phyloP scores from a whole-genome alignment of 2,888 invertebrate species.

The Glaucopsyche alexis region DNA sequence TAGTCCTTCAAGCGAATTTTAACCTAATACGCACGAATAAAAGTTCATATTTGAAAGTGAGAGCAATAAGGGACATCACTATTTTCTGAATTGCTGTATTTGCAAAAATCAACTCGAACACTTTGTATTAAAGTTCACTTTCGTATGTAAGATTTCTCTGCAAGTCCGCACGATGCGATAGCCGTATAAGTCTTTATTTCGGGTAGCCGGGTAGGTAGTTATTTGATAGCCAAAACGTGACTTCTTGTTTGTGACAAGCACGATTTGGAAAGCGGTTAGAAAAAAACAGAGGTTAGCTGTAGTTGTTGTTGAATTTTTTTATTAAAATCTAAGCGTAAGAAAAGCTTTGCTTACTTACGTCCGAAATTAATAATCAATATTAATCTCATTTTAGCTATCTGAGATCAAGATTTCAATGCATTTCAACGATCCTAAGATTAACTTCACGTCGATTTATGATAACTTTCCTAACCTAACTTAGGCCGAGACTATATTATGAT shows the following conservation, averaged over 20 bases:
- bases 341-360: too few species aligned
- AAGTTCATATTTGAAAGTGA: background rate
- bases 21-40: background rate
- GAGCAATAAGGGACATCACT: background rate
- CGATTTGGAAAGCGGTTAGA: background rate
- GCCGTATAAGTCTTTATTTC: background rate
- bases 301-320: background rate
- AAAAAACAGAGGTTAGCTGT: background rate
- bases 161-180: background rate
- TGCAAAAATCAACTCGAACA: background rate
- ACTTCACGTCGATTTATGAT: too few species aligned
- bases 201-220: too few species aligned
- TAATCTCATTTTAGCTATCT: too few species aligned
- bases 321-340: too few species aligned
- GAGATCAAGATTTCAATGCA: too few species aligned
- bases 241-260: background rate
- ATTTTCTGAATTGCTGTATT: background rate
- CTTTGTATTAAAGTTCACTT: background rate
- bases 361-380: too few species aligned
- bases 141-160: background rate
- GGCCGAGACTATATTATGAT: too few species aligned
- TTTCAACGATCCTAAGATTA: too few species aligned
- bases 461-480: too few species aligned
- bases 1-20: background rate
- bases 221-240: slow-evolving; percentile 11